Conservation (phyloP, 2,888 invertebrate species). For the Philaethria dido region DNA sequence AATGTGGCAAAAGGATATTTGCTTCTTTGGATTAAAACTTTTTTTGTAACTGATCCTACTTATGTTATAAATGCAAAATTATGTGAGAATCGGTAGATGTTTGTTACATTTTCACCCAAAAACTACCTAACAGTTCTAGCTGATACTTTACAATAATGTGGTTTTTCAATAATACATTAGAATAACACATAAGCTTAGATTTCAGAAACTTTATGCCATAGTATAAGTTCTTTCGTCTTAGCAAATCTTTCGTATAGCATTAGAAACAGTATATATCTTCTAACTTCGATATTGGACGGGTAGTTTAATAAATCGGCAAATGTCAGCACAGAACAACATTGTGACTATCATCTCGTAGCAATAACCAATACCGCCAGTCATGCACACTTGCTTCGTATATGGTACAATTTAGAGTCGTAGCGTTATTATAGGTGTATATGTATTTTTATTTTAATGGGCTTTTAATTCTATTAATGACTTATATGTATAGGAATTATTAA, state of each 20-base stretch:
- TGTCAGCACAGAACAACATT: conserved; percentile 52
- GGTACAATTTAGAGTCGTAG: conserved; percentile 10
- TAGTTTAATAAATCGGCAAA: conserved; percentile 46
- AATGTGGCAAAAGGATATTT: conserved; percentile 9
- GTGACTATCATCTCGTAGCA: conserved; percentile 78
- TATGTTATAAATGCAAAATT: too few species aligned
- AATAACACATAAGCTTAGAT: too few species aligned
- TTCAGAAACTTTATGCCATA: too few species aligned
- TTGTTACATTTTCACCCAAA: too few species aligned
- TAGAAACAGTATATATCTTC: not conserved
- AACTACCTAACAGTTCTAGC: too few species aligned
- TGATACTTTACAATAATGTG: too few species aligned
- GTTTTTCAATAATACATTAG: too few species aligned
- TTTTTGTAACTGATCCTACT: not conserved
- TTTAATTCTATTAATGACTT: too few species aligned
- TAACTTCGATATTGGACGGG: conserved; percentile 34
- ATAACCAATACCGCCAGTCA: conserved; percentile 74
- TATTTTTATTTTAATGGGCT: not conserved
- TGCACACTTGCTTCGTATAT: conserved; percentile 43
- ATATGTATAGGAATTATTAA: too few species aligned
- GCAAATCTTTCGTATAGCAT: too few species aligned
- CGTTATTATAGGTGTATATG: not conserved
- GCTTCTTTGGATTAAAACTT: not conserved
- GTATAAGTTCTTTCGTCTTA: too few species aligned
- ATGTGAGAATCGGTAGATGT: too few species aligned